Base-by-base conservation (phyloP, 2,113 vertebrate genomes). In the Romanogobio albipinnatus region DNA sequence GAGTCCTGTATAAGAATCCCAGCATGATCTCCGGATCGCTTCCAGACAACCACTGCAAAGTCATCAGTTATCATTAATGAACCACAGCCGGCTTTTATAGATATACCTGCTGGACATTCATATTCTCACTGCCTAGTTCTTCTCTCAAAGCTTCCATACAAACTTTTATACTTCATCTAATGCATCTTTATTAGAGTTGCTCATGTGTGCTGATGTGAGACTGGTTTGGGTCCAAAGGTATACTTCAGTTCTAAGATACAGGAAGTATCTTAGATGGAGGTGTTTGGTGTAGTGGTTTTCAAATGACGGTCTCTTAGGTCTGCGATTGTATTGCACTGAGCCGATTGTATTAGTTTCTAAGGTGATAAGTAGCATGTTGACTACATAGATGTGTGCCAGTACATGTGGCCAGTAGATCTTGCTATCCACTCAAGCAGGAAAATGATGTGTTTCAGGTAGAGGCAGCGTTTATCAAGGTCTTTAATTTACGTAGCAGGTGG, bases 1-100 rank as follows among this genome's bases (percentile, higher is more conserved):
- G 56, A 70, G 45, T 29, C 24, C 78, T 66, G 19, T 84, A 78
- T 51, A 53, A 70, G 75, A 58, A 81, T 43, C 49, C 49, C 74
- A 74, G 61, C 45, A 29, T 61, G 51, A 36, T 61, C 87, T 81
- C 76, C 73, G 49, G 86, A 86, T 56, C 14, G 19, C 80, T 77
- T 81, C 76, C 29, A 53, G 82, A 53, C 24, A 47, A 47, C 81
- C 47, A 39, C 71, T 61, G 80, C 76, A 76, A 70, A 45, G 76
- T 84, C 76, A 85, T 85, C 77, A 90, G 81, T 84, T 85, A 87
- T 64, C 85, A 88, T 83, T 78, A 81, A 81, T 75, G 83, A 61
- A 26, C 33, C 64, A 81, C 76, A 85, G 53, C 75, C 76, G 82
- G 51, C 24, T 75, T 83, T 83, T 83, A 19, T 61, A 61, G 51